These are phyloP conservation scores for Bufo bufo DNA, from an alignment of 2,113 vertebrate species.

Conservation along the genomic window DNA sequence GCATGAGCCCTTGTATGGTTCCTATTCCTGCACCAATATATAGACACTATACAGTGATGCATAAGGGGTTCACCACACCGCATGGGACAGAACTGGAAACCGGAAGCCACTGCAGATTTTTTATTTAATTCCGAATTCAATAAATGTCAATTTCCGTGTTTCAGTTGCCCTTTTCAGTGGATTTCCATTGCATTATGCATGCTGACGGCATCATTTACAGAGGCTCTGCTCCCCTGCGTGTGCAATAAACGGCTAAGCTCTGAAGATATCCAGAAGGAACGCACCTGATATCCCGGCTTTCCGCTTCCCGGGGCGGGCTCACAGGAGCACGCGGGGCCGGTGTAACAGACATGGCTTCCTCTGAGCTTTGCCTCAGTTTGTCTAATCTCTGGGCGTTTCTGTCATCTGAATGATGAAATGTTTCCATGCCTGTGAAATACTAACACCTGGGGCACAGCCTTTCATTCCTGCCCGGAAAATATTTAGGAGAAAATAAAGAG, in stretches of 20 bases:
- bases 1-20: no score
- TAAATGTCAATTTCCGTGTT: not conserved
- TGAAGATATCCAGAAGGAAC: not conserved
- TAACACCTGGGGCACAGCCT: constrained; percentile 39
- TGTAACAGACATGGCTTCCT: not conserved
- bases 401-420: constrained; percentile 44
- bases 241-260: constrained; percentile 19
- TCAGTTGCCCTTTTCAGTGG: not conserved
- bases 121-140: not conserved
- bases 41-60: not conserved
- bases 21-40: not conserved
- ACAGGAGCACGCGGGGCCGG: not conserved
- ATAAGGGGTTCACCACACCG: not conserved
- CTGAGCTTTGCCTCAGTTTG: constrained; percentile 2
- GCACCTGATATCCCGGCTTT: not conserved
- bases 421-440: constrained; percentile 44
- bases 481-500: constrained; percentile 1
- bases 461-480: constrained; percentile 18
- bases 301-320: not conserved
- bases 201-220: constrained; percentile 25
- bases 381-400: constrained; percentile 51
- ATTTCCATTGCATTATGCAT: not conserved
- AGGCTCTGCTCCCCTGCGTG: constrained; percentile 1
- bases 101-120: not conserved
- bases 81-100: not conserved